Percentiles rank a stretch among this genome's conserved stretches.
Evolutionary conservation across 1,140 invertebrate genomes (phyloP).

Genomic region (Physella acuta): DNA sequence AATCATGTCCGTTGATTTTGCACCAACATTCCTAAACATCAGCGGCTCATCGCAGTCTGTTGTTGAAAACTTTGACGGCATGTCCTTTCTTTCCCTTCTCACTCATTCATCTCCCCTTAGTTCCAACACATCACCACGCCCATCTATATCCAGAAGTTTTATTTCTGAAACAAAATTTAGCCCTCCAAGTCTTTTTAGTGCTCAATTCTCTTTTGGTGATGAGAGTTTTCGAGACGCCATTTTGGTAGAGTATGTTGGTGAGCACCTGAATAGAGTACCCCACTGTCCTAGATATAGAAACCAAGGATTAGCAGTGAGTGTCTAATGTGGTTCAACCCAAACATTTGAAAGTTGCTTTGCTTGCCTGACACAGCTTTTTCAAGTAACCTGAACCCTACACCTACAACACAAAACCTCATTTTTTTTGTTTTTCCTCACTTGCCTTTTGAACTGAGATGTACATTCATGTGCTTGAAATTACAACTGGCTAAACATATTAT

Average conservation of each 20-base stretch:
- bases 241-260: slow-evolving; percentile 79
- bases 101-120: neutral
- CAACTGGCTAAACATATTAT: too few species aligned
- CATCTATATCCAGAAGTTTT: too few species aligned
- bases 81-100: neutral
- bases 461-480: too few species aligned
- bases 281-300: slow-evolving; percentile 47
- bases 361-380: neutral
- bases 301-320: slow-evolving; percentile 52
- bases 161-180: too few species aligned
- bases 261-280: slow-evolving; percentile 64
- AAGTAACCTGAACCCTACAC: too few species aligned
- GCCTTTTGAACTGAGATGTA: too few species aligned
- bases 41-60: neutral
- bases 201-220: too few species aligned
- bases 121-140: too few species aligned
- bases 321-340: neutral
- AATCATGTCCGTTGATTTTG: neutral
- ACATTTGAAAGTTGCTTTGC: neutral
- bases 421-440: too few species aligned
- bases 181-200: too few species aligned
- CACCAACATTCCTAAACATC: neutral
- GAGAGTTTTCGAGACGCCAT: slow-evolving; percentile 56
- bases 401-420: too few species aligned
- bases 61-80: neutral